These are phyloP conservation scores for Halcyon senegalensis DNA, from an alignment of 2,113 vertebrate species.

Conservation along the genomic window DNA sequence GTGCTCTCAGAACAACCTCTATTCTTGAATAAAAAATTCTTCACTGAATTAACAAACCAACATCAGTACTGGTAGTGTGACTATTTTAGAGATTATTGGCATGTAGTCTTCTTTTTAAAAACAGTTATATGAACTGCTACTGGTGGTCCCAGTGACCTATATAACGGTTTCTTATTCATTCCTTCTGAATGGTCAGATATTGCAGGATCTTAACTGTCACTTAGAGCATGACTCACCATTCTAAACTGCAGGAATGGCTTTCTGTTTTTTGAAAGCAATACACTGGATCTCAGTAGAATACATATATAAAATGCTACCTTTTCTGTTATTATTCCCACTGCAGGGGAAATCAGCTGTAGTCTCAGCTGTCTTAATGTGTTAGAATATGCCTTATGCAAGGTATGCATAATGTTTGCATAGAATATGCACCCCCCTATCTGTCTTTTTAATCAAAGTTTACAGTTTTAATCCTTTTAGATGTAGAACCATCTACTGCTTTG, in stretches of 20 bases:
- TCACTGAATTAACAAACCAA: not conserved
- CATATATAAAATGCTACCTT: not conserved
- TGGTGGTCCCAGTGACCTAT: constrained; percentile 6
- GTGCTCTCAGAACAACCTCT: not conserved
- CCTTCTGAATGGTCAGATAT: not conserved
- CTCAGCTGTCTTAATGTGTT: not conserved
- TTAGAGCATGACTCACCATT: not conserved
- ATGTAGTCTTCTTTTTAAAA: not conserved
- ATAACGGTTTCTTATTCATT: not conserved
- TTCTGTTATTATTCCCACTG: not conserved
- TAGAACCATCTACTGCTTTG: not conserved
- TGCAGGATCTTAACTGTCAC: not conserved
- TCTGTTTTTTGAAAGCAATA: not conserved
- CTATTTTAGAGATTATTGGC: not conserved
- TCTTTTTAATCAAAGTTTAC: not conserved
- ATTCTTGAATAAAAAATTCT: not conserved
- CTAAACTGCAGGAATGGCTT: not conserved
- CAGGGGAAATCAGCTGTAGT: not conserved
- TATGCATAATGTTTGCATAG: not conserved
- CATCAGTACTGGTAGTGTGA: not conserved
- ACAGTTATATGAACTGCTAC: not conserved
- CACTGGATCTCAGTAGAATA: not conserved
- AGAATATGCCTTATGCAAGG: not conserved
- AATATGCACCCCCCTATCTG: not conserved
- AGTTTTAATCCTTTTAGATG: not conserved